Evolutionary conservation across 2,888 invertebrate species (phyloP).

Genomic region (Sarcophaga carnaria): DNA sequence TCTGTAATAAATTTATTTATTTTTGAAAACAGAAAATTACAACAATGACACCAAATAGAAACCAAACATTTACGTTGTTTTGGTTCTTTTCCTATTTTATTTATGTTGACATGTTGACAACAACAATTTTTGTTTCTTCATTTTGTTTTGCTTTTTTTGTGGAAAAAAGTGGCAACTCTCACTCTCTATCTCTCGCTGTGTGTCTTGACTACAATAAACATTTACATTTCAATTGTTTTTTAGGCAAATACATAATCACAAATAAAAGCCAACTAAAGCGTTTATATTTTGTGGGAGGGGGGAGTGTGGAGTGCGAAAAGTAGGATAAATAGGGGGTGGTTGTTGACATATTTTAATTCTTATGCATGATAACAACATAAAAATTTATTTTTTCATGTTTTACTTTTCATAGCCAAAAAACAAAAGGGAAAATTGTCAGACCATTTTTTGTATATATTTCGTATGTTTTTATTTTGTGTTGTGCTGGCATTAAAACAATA

Average conservation of each 20-base stretch:
- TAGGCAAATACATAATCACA: slow-evolving; percentile 40
- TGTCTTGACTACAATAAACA: slow-evolving; percentile 40
- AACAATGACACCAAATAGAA: not conserved
- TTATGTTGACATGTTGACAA: not conserved
- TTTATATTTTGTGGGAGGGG: not conserved
- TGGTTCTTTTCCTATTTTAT: not conserved
- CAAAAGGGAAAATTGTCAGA: slow-evolving; percentile 1
- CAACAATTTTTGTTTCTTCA: not conserved
- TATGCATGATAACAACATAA: slow-evolving; percentile 48
- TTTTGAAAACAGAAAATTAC: slow-evolving; percentile 10
- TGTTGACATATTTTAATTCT: slow-evolving; percentile 63
- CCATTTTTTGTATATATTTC: not conserved
- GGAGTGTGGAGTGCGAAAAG: not conserved
- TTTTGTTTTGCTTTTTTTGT: not conserved
- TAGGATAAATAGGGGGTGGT: not conserved
- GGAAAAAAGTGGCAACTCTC: slow-evolving; percentile 48
- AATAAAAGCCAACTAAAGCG: not conserved
- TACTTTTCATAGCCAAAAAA: not conserved
- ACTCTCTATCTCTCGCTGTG: not conserved
- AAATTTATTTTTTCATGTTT: slow-evolving; percentile 39
- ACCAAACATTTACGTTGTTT: slow-evolving; percentile 1
- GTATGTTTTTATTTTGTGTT: not conserved
- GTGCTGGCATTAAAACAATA: slow-evolving; percentile 58
- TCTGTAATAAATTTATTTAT: slow-evolving; percentile 68
- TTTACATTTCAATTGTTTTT: slow-evolving; percentile 65